A percentile compares a stretch with the other conserved stretches of the same genome.
Evolutionary conservation across 2,113 vertebrate species (phyloP).

Genomic region (Meriones unguiculatus): DNA sequence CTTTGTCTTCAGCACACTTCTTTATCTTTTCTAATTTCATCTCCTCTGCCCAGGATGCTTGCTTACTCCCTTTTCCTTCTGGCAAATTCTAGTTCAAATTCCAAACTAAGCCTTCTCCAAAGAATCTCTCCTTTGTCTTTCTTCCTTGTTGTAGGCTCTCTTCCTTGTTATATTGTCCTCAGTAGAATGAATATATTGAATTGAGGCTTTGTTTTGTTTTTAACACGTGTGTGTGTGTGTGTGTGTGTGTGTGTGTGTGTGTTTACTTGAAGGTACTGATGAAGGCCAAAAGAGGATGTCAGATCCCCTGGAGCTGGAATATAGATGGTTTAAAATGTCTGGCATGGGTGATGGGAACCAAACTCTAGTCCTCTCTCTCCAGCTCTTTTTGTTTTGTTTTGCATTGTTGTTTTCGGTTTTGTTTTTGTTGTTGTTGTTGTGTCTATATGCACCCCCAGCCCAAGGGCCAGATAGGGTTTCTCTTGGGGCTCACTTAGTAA

Average conservation of each 20-base stretch:
- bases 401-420: not conserved
- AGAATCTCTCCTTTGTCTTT: not conserved
- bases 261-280: not conserved
- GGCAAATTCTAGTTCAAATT: not conserved
- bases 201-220: not conserved
- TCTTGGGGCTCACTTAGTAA: not conserved
- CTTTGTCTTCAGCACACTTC: not conserved
- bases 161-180: not conserved
- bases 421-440: not conserved
- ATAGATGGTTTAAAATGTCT: not conserved
- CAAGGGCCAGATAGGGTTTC: not conserved
- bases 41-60: not conserved
- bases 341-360: not conserved
- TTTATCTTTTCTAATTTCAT: not conserved
- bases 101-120: not conserved
- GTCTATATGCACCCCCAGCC: too few species aligned
- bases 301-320: not conserved
- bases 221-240: not conserved
- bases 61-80: not conserved
- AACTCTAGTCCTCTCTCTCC: not conserved
- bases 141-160: not conserved
- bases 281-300: not conserved
- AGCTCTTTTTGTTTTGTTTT: not conserved
- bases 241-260: not conserved
- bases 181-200: not conserved